Conservation (phyloP, 1,140 invertebrate genomes). For the Leptinotarsa defecta region DNA sequence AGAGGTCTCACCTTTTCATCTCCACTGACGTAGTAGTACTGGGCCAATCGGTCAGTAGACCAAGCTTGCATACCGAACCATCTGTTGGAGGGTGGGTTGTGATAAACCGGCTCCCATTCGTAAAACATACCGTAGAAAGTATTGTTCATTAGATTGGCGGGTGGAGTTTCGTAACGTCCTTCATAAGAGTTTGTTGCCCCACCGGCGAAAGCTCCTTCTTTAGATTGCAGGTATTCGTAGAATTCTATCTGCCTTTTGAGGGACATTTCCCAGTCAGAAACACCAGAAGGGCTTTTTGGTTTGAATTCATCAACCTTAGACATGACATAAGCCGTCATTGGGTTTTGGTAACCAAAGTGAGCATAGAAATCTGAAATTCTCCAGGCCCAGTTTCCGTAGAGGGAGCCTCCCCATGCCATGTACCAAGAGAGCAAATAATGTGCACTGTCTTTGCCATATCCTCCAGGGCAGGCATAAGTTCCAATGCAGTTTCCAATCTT, state of each 20-base stretch:
- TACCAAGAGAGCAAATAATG: slow-evolving; percentile 40
- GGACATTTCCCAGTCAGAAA: slow-evolving; percentile 33
- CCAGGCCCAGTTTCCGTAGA: slow-evolving; percentile 39
- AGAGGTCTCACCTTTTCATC: slow-evolving; percentile 32
- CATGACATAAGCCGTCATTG: slow-evolving; percentile 36
- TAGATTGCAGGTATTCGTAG: slow-evolving; percentile 38
- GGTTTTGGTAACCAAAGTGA: slow-evolving; percentile 41
- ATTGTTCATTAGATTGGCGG: slow-evolving; percentile 26
- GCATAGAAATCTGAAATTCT: slow-evolving; percentile 40
- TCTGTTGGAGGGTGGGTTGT: slow-evolving; percentile 42
- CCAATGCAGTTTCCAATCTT: slow-evolving; percentile 39
- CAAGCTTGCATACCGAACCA: slow-evolving; percentile 43
- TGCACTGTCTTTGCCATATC: slow-evolving; percentile 38
- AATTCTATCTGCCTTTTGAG: slow-evolving; percentile 38
- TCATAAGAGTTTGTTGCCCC: slow-evolving; percentile 40
- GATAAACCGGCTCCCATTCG: slow-evolving; percentile 41
- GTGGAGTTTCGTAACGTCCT: slow-evolving; percentile 33
- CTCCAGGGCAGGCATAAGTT: slow-evolving; percentile 26
- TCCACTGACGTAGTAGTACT: slow-evolving; percentile 40
- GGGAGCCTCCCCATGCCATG: slow-evolving; percentile 39
- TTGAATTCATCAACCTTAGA: slow-evolving; percentile 30
- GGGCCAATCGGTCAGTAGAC: slow-evolving; percentile 38
- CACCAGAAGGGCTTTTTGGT: slow-evolving; percentile 38
- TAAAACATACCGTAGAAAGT: slow-evolving; percentile 43
- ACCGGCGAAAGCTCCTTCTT: slow-evolving; percentile 37